Percentiles rank a stretch among this genome's conserved stretches.
These are phyloP conservation scores for Neosalanx taihuensis DNA, from an alignment of 2,797 vertebrate genomes.

Conservation along the genomic window DNA sequence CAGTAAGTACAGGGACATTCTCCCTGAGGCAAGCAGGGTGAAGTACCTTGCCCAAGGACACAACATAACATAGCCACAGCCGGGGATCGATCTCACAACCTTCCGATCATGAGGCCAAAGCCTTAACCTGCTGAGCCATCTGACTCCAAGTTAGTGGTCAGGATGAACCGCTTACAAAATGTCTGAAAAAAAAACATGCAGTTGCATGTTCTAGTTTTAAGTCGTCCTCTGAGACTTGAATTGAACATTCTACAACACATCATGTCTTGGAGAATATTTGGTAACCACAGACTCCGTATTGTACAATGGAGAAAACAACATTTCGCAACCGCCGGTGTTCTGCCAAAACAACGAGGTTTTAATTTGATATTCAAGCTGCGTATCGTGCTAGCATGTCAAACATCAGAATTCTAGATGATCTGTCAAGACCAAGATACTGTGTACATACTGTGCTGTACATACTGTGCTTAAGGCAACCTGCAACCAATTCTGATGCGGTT, in stretches of 20 bases:
- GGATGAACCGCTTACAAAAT: not conserved
- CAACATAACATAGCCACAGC: too few species aligned
- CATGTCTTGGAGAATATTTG: not conserved
- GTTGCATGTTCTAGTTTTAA: conserved; percentile 8
- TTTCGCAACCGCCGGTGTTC: conserved; percentile 1
- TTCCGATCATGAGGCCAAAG: too few species aligned
- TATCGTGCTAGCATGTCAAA: not conserved
- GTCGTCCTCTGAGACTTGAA: conserved; percentile 1
- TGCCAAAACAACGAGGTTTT: not conserved
- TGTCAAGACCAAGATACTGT: too few species aligned
- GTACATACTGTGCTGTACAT: too few species aligned
- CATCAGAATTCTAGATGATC: not conserved
- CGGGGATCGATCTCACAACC: too few species aligned
- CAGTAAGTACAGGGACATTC: too few species aligned
- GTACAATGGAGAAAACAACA: conserved; percentile 1
- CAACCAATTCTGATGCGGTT: too few species aligned
- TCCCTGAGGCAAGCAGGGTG: too few species aligned
- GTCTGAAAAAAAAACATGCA: not conserved
- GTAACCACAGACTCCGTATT: not conserved
- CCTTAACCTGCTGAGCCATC: too few species aligned
- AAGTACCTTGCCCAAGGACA: too few species aligned
- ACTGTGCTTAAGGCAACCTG: too few species aligned
- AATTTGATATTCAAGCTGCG: not conserved
- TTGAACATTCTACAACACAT: conserved; percentile 13
- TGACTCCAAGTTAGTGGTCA: not conserved